Percentiles rank a stretch among this genome's conserved stretches.
Conservation (phyloP, 2,888 invertebrate genomes). For the Melieria crassipennis region DNA sequence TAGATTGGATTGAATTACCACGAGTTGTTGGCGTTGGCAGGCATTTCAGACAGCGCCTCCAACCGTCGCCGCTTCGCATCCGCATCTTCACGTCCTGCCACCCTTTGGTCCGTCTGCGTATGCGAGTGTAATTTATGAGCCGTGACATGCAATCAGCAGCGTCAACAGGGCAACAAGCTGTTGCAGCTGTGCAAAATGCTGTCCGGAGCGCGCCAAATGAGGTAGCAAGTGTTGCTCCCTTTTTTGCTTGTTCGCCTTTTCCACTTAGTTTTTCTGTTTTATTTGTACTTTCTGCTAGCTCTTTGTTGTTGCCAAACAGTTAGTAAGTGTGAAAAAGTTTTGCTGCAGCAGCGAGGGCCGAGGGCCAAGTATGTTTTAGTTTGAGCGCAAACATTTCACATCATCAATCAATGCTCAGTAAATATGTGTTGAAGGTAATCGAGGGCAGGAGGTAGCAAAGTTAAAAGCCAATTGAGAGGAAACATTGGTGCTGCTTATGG, state of each 20-base stretch:
- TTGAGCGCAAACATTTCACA: constrained; percentile 56
- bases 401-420: constrained; percentile 57
- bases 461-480: too few relatives aligned
- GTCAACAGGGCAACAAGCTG: constrained; percentile 6
- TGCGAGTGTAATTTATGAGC: constrained; percentile 56
- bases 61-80: neutral
- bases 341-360: constrained; percentile 43
- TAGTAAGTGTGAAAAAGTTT: constrained; percentile 62
- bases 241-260: too few relatives aligned
- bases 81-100: neutral
- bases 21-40: constrained; percentile 7
- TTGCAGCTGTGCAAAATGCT: neutral
- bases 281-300: too few relatives aligned
- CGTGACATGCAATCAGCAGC: constrained; percentile 56
- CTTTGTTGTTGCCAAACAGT: constrained; percentile 29
- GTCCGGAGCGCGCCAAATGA: too few relatives aligned
- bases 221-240: too few relatives aligned
- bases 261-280: too few relatives aligned
- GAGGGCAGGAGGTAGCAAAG: too few relatives aligned
- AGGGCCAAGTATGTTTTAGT: constrained; percentile 55
- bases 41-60: neutral
- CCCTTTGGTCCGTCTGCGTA: neutral
- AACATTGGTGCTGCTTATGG: too few relatives aligned
- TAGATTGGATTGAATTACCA: neutral
- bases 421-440: too few relatives aligned